These are phyloP conservation scores for Ormia ochracea DNA, from an alignment of 2,888 invertebrate species.

Conservation along the genomic window DNA sequence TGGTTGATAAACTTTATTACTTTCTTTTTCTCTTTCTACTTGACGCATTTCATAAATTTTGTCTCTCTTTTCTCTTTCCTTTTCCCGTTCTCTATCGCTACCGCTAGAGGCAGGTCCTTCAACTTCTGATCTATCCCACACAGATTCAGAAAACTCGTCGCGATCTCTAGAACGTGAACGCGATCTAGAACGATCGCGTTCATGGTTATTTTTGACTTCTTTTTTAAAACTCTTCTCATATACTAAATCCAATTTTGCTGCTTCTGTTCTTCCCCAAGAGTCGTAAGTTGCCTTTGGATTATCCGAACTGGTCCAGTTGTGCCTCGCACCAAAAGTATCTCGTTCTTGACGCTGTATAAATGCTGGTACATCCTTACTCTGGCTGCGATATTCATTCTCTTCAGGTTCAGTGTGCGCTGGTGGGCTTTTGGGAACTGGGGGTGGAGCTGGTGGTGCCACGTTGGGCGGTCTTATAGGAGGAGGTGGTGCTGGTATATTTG, in stretches of 20 bases:
- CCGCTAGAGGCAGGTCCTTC: slow-evolving; percentile 77
- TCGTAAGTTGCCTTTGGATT: slow-evolving; percentile 71
- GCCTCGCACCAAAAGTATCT: slow-evolving; percentile 85
- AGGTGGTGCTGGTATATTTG: slow-evolving; percentile 79
- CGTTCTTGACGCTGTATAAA: slow-evolving; percentile 85
- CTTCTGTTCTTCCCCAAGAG: slow-evolving; percentile 78
- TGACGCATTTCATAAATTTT: slow-evolving; percentile 76
- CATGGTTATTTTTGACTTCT: slow-evolving; percentile 72
- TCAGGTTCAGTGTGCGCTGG: slow-evolving; percentile 71
- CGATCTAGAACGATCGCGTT: slow-evolving; percentile 76
- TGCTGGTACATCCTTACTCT: slow-evolving; percentile 75
- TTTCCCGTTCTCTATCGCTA: slow-evolving; percentile 76
- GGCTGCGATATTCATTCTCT: slow-evolving; percentile 73
- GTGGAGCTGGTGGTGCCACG: slow-evolving; percentile 79
- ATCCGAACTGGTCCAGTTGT: slow-evolving; percentile 79
- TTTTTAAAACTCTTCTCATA: slow-evolving; percentile 75
- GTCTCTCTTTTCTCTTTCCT: slow-evolving; percentile 76
- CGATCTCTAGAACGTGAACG: slow-evolving; percentile 76
- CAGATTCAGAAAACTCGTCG: slow-evolving; percentile 77
- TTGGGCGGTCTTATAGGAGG: slow-evolving; percentile 79
- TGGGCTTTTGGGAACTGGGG: slow-evolving; percentile 83
- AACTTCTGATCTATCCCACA: slow-evolving; percentile 77
- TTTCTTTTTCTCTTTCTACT: slow-evolving; percentile 77
- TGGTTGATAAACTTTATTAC: slow-evolving; percentile 77
- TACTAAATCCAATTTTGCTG: slow-evolving; percentile 76